Evolutionary conservation across 2,113 vertebrate species (phyloP), one percentile per base, ranked within the genome.

Genomic region (Sylvilagus bachmani): DNA sequence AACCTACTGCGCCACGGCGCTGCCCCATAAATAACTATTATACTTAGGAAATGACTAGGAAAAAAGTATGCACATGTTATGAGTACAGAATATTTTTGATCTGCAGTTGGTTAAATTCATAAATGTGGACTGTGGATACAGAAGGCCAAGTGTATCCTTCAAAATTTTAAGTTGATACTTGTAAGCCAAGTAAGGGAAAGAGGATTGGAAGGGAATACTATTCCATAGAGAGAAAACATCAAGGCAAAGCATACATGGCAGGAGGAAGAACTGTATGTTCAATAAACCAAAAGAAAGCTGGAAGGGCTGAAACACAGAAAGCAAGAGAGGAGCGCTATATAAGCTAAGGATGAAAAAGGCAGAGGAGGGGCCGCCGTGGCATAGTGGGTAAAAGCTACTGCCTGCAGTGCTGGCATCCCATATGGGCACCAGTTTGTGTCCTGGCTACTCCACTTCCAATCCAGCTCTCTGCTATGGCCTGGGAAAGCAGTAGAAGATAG

Each of bases 81-180:
- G 78, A 90, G 38, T 94, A 96, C 71, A 90, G 53, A 93, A 92
- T 90, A 89, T 74, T 90, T 3, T 92, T 22, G 44, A 44, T 44
- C 44, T 44, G 44, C 44, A 44, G 44, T 44, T 44, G 44, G 44
- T 44, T 44, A 44, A 44, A 44, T 44, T 44, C 44, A 44, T 44
- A 44, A 44, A 44, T 44, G 44, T 44, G 44, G 44, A 44, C 44
- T 44, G 44, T 44, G 44, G 44, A 44, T 44, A 44, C 44, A 44
- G 44, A 8, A 44, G 44, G 44, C 44, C 44, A 44, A 44, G 44
- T 44, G 44, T 44, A 44, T 44, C 7, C 51, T 8, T 92, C 14
- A 88, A 90, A n/a, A 93, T 73, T 75, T 73, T 44, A 85, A 91
- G 55, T 44, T 94, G 67, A 79, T 66, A 81, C 2, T 13, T 66